Conservation (phyloP, 1,140 invertebrate species). For the Drosophila hydei region DNA sequence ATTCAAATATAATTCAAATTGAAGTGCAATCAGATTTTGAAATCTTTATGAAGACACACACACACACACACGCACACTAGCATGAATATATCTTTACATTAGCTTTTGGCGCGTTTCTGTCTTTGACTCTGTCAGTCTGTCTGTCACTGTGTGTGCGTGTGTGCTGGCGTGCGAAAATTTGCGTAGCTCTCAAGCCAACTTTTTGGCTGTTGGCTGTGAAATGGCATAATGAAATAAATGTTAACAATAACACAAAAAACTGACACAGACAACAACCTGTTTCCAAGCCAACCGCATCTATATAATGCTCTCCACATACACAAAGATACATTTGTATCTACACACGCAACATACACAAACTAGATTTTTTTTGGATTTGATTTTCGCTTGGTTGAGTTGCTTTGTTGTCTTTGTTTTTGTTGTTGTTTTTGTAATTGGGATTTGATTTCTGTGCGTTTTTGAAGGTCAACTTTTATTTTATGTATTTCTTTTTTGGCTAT, state of each 20-base stretch:
- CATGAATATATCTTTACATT: slow-evolving; percentile 3
- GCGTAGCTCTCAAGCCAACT: slow-evolving; percentile 48
- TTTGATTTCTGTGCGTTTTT: slow-evolving; percentile 76
- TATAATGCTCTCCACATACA: slow-evolving; percentile 18
- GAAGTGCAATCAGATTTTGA: slow-evolving; percentile 42
- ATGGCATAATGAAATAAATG: slow-evolving; percentile 77
- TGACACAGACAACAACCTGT: slow-evolving; percentile 47
- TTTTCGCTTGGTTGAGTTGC: slow-evolving; percentile 70
- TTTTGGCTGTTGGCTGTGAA: slow-evolving; percentile 54
- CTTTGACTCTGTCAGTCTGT: slow-evolving; percentile 16
- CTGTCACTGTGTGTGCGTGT: slow-evolving; percentile 4
- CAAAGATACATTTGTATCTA: slow-evolving; percentile 7
- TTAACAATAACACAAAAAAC: slow-evolving; percentile 67
- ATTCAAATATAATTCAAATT: slow-evolving; percentile 28
- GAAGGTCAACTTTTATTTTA: slow-evolving; percentile 76
- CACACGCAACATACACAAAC: background rate
- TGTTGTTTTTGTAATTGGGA: slow-evolving; percentile 49
- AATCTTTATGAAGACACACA: slow-evolving; percentile 6
- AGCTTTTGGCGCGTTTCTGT: slow-evolving; percentile 36
- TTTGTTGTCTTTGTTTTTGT: slow-evolving; percentile 20
- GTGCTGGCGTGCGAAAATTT: slow-evolving; percentile 40
- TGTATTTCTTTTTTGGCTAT: slow-evolving; percentile 24
- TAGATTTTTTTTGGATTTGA: slow-evolving; percentile 33
- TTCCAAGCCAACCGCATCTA: slow-evolving; percentile 37
- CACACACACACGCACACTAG: background rate